Percentiles rank a stretch among this genome's conserved stretches.
phyloP scores from a whole-genome alignment of 2,113 vertebrate genomes.

The Cavia porcellus region DNA sequence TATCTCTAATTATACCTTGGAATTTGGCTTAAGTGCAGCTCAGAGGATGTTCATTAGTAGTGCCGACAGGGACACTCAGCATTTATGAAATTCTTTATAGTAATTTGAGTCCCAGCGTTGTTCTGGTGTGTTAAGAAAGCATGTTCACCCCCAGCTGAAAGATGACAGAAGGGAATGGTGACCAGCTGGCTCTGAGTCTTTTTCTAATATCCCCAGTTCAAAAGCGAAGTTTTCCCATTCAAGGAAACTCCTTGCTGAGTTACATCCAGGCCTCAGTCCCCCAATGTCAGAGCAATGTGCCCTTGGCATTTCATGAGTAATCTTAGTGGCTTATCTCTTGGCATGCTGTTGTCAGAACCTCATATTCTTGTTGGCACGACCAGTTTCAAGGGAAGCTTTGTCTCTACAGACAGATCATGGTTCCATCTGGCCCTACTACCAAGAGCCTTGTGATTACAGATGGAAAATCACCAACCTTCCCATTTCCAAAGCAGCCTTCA shows the following conservation, averaged over 20 bases:
- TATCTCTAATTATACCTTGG: slow-evolving; percentile 72
- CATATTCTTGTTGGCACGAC: background rate
- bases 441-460: slow-evolving; percentile 69
- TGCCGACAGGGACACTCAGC: slow-evolving; percentile 68
- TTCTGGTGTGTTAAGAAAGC: background rate
- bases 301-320: slow-evolving; percentile 21
- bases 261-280: background rate
- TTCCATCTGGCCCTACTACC: slow-evolving; percentile 68
- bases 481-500: slow-evolving; percentile 28
- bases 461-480: slow-evolving; percentile 59
- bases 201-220: background rate
- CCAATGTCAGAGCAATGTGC: background rate
- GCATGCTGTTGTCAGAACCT: background rate
- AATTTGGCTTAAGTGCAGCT: slow-evolving; percentile 59
- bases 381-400: slow-evolving; percentile 70
- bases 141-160: background rate
- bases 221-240: background rate
- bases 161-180: background rate
- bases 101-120: background rate
- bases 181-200: background rate
- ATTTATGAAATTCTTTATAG: slow-evolving; percentile 1
- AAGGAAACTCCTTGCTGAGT: slow-evolving; percentile 21
- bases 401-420: slow-evolving; percentile 32
- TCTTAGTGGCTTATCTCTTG: slow-evolving; percentile 10
- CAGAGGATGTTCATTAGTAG: slow-evolving; percentile 65